Percentiles rank a stretch among this genome's conserved stretches.
Evolutionary conservation across 64 coral and sea anemone genomes (phyloP).

Genomic region (Stichodactyla helianthus): DNA sequence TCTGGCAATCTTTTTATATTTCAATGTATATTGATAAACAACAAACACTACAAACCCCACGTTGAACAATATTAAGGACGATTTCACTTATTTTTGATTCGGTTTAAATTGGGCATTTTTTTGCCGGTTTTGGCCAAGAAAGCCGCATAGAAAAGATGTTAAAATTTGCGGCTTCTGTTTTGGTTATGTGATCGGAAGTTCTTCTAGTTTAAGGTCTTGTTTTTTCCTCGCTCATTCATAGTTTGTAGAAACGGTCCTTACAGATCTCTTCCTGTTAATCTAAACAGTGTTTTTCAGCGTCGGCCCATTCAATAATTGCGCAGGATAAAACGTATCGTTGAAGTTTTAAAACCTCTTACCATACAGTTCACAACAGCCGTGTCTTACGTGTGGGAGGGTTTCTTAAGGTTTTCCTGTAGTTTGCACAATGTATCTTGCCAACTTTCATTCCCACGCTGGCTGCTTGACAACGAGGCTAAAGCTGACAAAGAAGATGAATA

Average conservation of each 20-base stretch:
- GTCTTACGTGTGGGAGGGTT: conserved; percentile 2
- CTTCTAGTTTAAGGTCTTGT: neutral
- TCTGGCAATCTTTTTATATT: neutral
- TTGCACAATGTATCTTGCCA: conserved; percentile 90
- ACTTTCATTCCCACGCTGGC: conserved; percentile 39
- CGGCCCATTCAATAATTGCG: neutral
- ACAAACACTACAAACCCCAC: neutral
- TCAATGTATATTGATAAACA: neutral
- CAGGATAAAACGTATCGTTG: neutral
- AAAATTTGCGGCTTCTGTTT: neutral
- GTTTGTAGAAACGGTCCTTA: neutral
- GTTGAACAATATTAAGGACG: neutral
- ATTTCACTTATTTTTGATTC: too few species aligned
- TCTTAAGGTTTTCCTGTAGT: conserved; percentile 71
- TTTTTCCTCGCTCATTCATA: neutral
- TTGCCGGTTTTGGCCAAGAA: too few species aligned
- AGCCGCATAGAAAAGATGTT: neutral
- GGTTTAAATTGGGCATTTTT: too few species aligned
- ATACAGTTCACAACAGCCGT: neutral
- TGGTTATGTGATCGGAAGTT: neutral
- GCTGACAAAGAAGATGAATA: conserved; percentile 24
- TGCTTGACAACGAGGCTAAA: conserved; percentile 12
- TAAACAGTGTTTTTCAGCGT: neutral
- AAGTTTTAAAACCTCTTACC: neutral
- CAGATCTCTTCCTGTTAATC: neutral